Evolutionary conservation across 2,888 invertebrate genomes (phyloP), one percentile per base, ranked within the genome.

Genomic region (Eugnorisma glareosa): DNA sequence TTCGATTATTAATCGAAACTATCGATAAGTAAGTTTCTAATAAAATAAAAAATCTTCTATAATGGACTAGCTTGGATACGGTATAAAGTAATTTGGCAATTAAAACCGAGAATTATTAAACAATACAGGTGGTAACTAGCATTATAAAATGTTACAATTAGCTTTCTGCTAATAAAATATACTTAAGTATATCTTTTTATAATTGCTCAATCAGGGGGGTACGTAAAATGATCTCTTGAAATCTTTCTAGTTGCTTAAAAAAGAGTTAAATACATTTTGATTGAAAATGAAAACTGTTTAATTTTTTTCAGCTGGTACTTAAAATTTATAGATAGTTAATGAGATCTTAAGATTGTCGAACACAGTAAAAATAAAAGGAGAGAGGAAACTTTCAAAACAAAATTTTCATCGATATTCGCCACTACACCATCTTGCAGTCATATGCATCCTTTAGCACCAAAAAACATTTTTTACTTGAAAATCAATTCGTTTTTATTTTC

Each of bases 141-240:
- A 31, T 79, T 18, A 21, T 48, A 76, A 45, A 37, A 24, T 59
- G 48, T 54, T 21, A 35, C 31, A 48, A 80, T 59, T 40, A 48
- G 31, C 10, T 40, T 64, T 64, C 64, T 64, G 64, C 64, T 40
- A 40, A 35, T 10, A 1, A 28, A 28, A 15, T 8, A 21, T 6
- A 3, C 35, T 10, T 5, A 28, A 28, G 7, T 8, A 21, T 6
- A 3, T n/a, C 8, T 40, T 64, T 64, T n/a, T 40, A 37, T 61
- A 24, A 45, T 40, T 77, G 40, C n/a, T 31, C n/a, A 18, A 57
- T n/a, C 15, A n/a, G 8, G 21, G 15, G 8, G 21, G 15, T 48
- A 45, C 28, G 8, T 21, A 28, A 43, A 18, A 67, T 54, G 4
- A 45, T 31, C 13, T 31, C 24, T 51, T 28, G 28, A 31, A 40